Base-by-base conservation (phyloP, 2,797 vertebrate genomes). In the Sternarchorhynchus goeldii region DNA sequence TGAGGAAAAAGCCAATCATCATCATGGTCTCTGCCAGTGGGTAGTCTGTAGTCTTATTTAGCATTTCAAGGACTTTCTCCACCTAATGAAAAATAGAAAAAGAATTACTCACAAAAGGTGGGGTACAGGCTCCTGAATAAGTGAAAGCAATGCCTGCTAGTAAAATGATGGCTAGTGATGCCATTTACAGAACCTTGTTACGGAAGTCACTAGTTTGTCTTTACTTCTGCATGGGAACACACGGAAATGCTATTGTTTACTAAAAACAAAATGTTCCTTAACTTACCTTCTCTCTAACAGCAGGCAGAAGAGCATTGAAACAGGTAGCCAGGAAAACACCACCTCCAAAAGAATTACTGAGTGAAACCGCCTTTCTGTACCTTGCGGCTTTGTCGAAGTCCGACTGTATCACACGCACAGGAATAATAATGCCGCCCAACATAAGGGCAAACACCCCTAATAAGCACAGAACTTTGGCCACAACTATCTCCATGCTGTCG, bases 311-410 rank as follows among this genome's bases (percentile, higher is more conserved):
- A 0, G 95, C 91, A 0, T 97, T 98, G 88, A 99, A 99, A 87
- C 96, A 97, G 0, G 96, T 98, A 14, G 96, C 96, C 81, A 99
- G 91, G 87, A 99, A 98, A 20, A 98, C 95, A 0, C 97, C 97
- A 0, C 95, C 96, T n/a, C 94, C 95, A 0, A 97, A 97, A 0
- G 95, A 90, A 85, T 95, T 97, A 76, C 95, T 95, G 21, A 98
- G 92, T 0, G 93, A 88, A 17, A 97, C 91, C 0, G 90, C 73
- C 59, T 89, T 92, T 17, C 86, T 85, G 76, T 96, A 95, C 14
- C 90, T 87, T 4, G 88, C 90, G 0, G 92, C 93, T 84, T 95
- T 96, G 82, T 95, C 94, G 0, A 87, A 70, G 82, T 97, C 93
- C 0, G 91, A 86, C 82, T 93, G 87, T 0, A 96, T 90, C 60